Percentiles rank a stretch among this genome's conserved stretches.
These are phyloP conservation scores for Abrostola tripartita DNA, from an alignment of 2,888 invertebrate genomes.

Conservation along the genomic window DNA sequence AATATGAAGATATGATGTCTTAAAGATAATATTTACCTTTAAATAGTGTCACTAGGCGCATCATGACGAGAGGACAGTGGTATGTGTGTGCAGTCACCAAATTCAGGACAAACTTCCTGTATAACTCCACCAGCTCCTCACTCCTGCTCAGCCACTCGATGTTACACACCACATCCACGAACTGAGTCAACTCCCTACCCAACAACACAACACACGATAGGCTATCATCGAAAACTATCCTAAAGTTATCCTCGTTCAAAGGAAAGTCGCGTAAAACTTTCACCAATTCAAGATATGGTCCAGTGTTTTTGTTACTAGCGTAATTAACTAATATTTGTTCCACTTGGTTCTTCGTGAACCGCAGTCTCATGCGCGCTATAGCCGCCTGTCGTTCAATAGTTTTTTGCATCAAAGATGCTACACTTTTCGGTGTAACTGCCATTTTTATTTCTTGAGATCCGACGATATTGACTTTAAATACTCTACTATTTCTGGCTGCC, in stretches of 20 bases:
- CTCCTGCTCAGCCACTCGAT: conserved; percentile 77
- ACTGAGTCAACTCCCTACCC: conserved; percentile 75
- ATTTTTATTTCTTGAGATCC: conserved; percentile 81
- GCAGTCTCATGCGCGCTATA: conserved; percentile 76
- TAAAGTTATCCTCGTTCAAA: conserved; percentile 80
- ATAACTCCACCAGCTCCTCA: conserved; percentile 73
- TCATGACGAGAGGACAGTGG: conserved; percentile 78
- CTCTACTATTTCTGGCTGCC: conserved; percentile 83
- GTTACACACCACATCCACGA: conserved; percentile 76
- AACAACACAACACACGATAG: conserved; percentile 78
- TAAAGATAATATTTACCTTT: conserved; percentile 70
- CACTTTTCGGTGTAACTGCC: conserved; percentile 80
- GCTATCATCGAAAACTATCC: conserved; percentile 78
- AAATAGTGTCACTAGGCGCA: conserved; percentile 75
- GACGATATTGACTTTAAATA: conserved; percentile 78
- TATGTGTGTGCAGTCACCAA: conserved; percentile 84
- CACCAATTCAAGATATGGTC: conserved; percentile 82
- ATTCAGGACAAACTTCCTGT: conserved; percentile 74
- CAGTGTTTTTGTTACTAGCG: conserved; percentile 72
- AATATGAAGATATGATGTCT: background rate
- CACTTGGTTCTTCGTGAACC: conserved; percentile 80
- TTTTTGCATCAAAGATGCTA: conserved; percentile 82
- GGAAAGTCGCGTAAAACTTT: conserved; percentile 80
- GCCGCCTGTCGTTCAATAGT: conserved; percentile 79
- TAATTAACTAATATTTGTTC: conserved; percentile 79